Percentiles rank a stretch among this genome's conserved stretches.
Conservation (phyloP, 2,888 invertebrate species). For the Leptinotarsa juncta region DNA sequence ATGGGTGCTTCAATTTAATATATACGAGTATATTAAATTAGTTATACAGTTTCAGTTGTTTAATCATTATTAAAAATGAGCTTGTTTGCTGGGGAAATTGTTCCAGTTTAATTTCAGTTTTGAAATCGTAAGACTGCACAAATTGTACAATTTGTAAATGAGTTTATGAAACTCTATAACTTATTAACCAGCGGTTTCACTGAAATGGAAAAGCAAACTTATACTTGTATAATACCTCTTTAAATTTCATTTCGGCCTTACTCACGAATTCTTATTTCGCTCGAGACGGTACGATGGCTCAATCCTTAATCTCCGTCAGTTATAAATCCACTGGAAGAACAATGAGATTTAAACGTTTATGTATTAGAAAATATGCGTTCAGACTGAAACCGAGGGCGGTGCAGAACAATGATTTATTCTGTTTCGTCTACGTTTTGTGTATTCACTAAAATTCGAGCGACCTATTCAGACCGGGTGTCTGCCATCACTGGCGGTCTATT, state of each 20-base stretch:
- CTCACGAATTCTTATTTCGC: slow-evolving; percentile 8
- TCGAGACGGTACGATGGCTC: slow-evolving; percentile 16
- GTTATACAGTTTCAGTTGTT: too few species aligned
- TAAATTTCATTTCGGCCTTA: slow-evolving; percentile 16
- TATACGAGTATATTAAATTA: too few species aligned
- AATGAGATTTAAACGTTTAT: slow-evolving; percentile 31
- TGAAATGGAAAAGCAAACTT: not conserved
- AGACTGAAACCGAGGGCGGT: slow-evolving; percentile 4
- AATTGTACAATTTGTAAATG: too few species aligned
- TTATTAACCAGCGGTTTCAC: not conserved
- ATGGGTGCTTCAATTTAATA: too few species aligned
- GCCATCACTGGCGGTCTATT: slow-evolving; percentile 21
- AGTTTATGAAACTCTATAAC: not conserved
- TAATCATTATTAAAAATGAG: too few species aligned
- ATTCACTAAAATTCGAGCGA: slow-evolving; percentile 14
- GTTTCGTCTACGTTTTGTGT: slow-evolving; percentile 3
- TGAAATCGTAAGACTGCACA: too few species aligned
- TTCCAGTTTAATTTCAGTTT: too few species aligned
- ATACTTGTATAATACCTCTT: slow-evolving; percentile 13
- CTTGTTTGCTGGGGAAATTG: too few species aligned
- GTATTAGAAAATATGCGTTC: slow-evolving; percentile 29
- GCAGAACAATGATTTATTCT: slow-evolving; percentile 18
- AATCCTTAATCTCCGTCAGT: slow-evolving; percentile 33
- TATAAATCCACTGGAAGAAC: slow-evolving; percentile 35
- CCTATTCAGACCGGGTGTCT: slow-evolving; percentile 17